phyloP scores from a whole-genome alignment of 2,888 invertebrate species.

The Leucoma salicis region DNA sequence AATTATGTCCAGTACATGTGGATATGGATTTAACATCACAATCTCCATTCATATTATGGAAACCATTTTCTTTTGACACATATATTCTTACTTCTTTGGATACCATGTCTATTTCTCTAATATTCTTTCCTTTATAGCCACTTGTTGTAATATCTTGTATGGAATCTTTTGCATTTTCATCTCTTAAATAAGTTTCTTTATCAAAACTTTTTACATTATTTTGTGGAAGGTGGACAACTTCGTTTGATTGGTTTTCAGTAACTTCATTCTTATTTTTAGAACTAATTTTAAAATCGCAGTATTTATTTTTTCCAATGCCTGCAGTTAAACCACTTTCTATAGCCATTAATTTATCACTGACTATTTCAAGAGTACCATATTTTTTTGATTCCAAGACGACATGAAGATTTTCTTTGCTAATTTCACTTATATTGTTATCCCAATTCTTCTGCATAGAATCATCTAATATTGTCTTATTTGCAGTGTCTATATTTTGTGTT shows the following conservation, averaged over 20 bases:
- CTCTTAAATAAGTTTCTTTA: neutral
- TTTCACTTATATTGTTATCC: neutral
- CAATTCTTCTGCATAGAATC: neutral
- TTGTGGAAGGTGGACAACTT: neutral
- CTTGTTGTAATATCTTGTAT: constrained; percentile 1
- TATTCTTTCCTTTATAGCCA: constrained; percentile 14
- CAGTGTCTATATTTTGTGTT: neutral
- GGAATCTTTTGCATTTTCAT: neutral
- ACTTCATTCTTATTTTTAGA: neutral
- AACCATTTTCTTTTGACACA: constrained; percentile 25
- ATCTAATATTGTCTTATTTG: neutral
- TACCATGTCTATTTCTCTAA: constrained; percentile 25
- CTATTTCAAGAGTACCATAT: neutral
- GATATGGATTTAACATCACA: constrained; percentile 33
- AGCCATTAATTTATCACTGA: neutral
- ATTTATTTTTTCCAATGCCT: neutral
- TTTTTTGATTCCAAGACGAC: neutral
- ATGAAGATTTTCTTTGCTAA: neutral
- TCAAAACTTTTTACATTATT: neutral
- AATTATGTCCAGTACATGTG: constrained; percentile 37
- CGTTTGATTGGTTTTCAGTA: neutral
- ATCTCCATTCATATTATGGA: constrained; percentile 22
- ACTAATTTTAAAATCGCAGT: no score
- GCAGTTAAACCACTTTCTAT: neutral
- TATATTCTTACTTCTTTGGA: constrained; percentile 27